These are phyloP conservation scores for Drosophila fungiperda DNA, from an alignment of 2,888 invertebrate species.

Conservation along the genomic window DNA sequence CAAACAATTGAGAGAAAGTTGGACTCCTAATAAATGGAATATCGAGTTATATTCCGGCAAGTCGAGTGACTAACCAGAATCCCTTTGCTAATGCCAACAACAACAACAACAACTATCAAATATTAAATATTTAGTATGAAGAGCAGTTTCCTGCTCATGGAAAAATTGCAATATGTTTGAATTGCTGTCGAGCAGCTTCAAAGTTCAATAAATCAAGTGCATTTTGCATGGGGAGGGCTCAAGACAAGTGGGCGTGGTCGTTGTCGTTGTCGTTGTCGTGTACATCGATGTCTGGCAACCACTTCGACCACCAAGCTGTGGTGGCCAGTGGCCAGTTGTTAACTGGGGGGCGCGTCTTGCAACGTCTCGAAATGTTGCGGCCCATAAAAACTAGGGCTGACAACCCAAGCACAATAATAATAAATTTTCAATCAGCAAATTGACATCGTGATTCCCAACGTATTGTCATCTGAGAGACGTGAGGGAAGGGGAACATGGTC, in stretches of 20 bases:
- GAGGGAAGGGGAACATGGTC: slow-evolving; percentile 41
- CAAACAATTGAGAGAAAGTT: not conserved
- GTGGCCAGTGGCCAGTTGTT: slow-evolving; percentile 1
- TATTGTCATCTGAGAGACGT: slow-evolving; percentile 15
- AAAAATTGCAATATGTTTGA: slow-evolving; percentile 22
- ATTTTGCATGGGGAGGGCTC: slow-evolving; percentile 25
- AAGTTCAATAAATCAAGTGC: slow-evolving; percentile 71
- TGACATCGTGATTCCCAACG: slow-evolving; percentile 82
- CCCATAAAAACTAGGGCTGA: slow-evolving; percentile 61
- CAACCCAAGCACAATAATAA: slow-evolving; percentile 63
- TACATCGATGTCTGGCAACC: slow-evolving; percentile 20
- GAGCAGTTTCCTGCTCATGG: not conserved
- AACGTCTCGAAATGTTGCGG: slow-evolving; percentile 51
- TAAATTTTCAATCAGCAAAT: slow-evolving; percentile 85
- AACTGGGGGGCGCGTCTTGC: slow-evolving; percentile 37
- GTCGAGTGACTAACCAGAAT: slow-evolving; percentile 17
- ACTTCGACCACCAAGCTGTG: slow-evolving; percentile 29
- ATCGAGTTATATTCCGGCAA: not conserved
- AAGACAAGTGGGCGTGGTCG: slow-evolving; percentile 58
- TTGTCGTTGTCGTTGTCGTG: not conserved
- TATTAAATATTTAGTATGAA: not conserved
- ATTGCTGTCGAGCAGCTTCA: slow-evolving; percentile 12
- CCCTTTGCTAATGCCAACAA: not conserved
- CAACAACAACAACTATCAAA: not conserved
- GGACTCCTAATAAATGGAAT: no score